Evolutionary conservation across 2,888 invertebrate species (phyloP), one percentile per base, ranked within the genome.

Genomic region (Idaea aversata): DNA sequence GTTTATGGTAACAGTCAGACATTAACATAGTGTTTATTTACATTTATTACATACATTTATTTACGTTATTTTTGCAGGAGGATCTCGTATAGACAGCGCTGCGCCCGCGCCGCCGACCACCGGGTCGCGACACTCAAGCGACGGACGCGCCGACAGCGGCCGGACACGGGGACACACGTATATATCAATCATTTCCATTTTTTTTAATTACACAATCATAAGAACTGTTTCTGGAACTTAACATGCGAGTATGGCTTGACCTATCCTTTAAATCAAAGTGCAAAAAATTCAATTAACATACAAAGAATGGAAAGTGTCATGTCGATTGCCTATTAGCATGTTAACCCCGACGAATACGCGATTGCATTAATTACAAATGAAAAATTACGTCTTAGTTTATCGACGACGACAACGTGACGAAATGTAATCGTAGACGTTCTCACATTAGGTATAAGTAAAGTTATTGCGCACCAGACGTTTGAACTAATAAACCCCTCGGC

Each of bases 401-500:
- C 25, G 25, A 25, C 25, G 25, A 25, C 25, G 25, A 25, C 25
- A 25, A 25, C 25, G 25, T 25, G 25, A 25, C 25, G 25, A 25
- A 25, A 3, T 25, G 61, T 59, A 61, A 67, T 61, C 61, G 62
- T 61, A 47, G 64, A 6, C 59, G 57, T 57, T 61, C 25, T 68
- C 69, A 3, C 25, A 25, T 25, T 25, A 67, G 3, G 47, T 10
- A n/a, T n/a, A 70, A 69, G 64, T 71, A 70, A 65, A 65, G 69
- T 67, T 75, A 81, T 67, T 81, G 76, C 85, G 83, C 77, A 79
- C 78, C 77, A 81, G 81, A 81, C 82, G 65, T 65, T 63, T 16
- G 61, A 71, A 74, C 74, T 72, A 66, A 77, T 76, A 75, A 76
- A 71, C 67, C 10, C 25, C 25, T 16, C 67, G 76, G 76, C 77